Base-by-base conservation (phyloP, 92 coral and sea anemone genomes). In the Zoanthus sociatus region DNA sequence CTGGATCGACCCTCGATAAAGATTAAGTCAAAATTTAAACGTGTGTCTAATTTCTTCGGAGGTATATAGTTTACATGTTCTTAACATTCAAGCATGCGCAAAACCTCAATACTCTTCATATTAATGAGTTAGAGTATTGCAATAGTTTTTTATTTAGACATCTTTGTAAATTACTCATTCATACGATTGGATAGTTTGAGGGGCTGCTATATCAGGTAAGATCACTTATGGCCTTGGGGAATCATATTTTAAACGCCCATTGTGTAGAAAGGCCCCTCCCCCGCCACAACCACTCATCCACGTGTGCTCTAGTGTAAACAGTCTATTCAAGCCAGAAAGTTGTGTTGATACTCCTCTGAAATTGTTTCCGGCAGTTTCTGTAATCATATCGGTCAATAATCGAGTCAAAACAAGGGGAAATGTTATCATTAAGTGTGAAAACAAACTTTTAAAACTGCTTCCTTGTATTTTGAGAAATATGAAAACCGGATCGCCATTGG, bases 361-460 rank as follows among this genome's bases (percentile, higher is more conserved):
- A 33, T 30, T 69, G 31, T 69, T 69, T 69, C 74, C 74, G 74
- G 31, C 74, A 69, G 31, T 33, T 69, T 69, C 74, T 69, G 4
- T 26, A 69, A 30, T 32, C 5, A 69, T 13, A 31, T 69, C 6
- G 45, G 31, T 9, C 31, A 6, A 7, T 63, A 18, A 63, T 63
- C n/a, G 69, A 18, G 32, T 11, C 74, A 69, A 69, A 69, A 69
- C 45, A 69, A 26, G 42, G 74, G 30, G 31, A 17, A 31, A 69
- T 31, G 17, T 69, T 30, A 9, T 20, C 6, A 32, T 26, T 31
- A 69, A 14, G 42, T 69, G 42, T 26, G 74, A 69, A 33, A 69
- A 33, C 74, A 69, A 63, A 69, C 9, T 26, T 69, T 26, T 69
- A 44, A 2, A 46, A 30, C 46, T 69, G 42, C 55, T 50, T 33